A percentile compares a stretch with the other conserved stretches of the same genome.
Evolutionary conservation across 1,140 invertebrate genomes (phyloP).

Genomic region (Scaptomyza graminum): DNA sequence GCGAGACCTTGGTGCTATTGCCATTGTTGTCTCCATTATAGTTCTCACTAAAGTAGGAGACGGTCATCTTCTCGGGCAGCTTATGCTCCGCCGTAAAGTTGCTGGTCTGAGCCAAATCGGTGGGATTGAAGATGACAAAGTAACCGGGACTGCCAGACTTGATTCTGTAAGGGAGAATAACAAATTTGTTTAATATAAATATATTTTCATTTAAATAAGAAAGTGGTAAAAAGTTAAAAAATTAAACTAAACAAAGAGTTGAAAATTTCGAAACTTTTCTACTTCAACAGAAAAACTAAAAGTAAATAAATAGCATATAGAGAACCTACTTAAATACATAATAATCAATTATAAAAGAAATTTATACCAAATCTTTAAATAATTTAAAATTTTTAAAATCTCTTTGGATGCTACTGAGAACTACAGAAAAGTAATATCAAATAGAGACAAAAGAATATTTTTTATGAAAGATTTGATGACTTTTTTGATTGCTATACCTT

Average conservation of each 20-base stretch:
- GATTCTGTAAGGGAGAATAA: conserved; percentile 84
- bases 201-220: no score
- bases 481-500: conserved; percentile 34
- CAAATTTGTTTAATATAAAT: neutral
- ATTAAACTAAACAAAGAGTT: no score
- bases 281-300: no score
- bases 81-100: conserved; percentile 84
- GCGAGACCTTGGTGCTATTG: conserved; percentile 79
- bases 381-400: no score
- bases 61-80: conserved; percentile 86
- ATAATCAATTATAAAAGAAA: neutral
- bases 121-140: conserved; percentile 87
- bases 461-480: neutral
- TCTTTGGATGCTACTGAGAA: no score
- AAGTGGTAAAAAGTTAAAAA: neutral
- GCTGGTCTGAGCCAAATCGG: conserved; percentile 80
- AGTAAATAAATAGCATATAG: no score
- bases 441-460: no score
- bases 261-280: no score
- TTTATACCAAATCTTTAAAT: no score
- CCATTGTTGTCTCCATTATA: conserved; percentile 82
- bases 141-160: conserved; percentile 89
- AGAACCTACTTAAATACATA: no score
- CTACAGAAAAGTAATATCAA: no score
- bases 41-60: conserved; percentile 85